Percentiles rank a stretch among this genome's conserved stretches.
These are phyloP conservation scores for Drosophila paramelanica DNA, from an alignment of 2,888 invertebrate genomes.

Conservation along the genomic window DNA sequence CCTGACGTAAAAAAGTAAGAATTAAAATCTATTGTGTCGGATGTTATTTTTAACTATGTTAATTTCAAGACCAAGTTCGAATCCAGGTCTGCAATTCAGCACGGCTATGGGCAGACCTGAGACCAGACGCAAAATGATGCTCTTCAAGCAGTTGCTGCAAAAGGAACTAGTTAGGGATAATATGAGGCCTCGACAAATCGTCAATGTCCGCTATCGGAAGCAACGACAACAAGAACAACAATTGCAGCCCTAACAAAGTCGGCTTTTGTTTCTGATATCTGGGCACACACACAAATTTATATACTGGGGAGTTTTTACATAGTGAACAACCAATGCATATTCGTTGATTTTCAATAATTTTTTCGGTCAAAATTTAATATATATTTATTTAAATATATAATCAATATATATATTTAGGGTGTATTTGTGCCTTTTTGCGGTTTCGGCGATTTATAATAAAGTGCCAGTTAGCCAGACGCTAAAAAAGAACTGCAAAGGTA, in stretches of 20 bases:
- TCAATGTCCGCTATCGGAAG: neutral
- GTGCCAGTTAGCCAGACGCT: slow-evolving; percentile 58
- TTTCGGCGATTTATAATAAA: slow-evolving; percentile 72
- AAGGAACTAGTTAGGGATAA: slow-evolving; percentile 40
- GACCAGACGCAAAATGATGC: slow-evolving; percentile 61
- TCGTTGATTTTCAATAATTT: neutral
- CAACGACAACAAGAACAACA: slow-evolving; percentile 7
- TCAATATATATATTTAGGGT: no score
- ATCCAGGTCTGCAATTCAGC: slow-evolving; percentile 51
- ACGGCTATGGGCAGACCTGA: slow-evolving; percentile 49
- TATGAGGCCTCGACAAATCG: slow-evolving; percentile 13
- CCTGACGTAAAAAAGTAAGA: slow-evolving; percentile 20
- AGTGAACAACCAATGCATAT: neutral
- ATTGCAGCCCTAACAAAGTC: neutral
- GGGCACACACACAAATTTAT: no score
- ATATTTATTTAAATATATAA: no score
- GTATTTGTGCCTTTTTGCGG: slow-evolving; percentile 45
- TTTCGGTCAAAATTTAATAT: neutral
- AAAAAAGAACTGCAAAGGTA: slow-evolving; percentile 40
- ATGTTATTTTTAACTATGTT: neutral
- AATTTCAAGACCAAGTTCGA: slow-evolving; percentile 16
- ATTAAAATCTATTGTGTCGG: neutral
- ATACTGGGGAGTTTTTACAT: slow-evolving; percentile 21
- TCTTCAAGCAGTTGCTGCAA: slow-evolving; percentile 44
- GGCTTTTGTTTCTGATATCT: neutral